Evolutionary conservation across 2,888 invertebrate species (phyloP).

Genomic region (Epinotia brunnichana): DNA sequence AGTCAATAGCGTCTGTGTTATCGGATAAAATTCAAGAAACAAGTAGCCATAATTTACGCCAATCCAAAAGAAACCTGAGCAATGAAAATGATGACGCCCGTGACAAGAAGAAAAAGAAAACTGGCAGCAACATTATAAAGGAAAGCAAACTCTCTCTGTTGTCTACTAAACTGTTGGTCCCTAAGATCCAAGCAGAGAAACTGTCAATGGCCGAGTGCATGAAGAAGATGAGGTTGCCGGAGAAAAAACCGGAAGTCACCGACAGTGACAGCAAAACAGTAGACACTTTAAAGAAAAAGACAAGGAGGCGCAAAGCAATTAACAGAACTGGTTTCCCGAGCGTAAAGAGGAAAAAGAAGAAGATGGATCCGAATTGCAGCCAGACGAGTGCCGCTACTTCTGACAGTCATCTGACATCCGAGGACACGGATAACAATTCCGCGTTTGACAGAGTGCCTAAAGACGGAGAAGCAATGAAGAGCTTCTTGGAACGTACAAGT

Average conservation of each 20-base stretch:
- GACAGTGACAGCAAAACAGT: constrained; percentile 62
- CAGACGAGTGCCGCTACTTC: constrained; percentile 56
- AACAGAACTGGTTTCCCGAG: constrained; percentile 95
- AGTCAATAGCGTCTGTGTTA: constrained; percentile 78
- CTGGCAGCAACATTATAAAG: constrained; percentile 69
- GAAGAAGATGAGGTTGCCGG: constrained; percentile 60
- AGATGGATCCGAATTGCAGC: constrained; percentile 65
- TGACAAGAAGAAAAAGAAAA: constrained; percentile 78
- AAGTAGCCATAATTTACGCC: constrained; percentile 76
- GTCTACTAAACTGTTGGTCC: constrained; percentile 69
- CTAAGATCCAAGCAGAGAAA: constrained; percentile 76
- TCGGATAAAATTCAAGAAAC: constrained; percentile 80
- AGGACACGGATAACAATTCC: constrained; percentile 74
- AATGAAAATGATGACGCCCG: constrained; percentile 70
- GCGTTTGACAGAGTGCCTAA: constrained; percentile 88
- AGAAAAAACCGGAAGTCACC: constrained; percentile 63
- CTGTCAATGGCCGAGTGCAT: constrained; percentile 60
- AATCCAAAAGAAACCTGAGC: constrained; percentile 73
- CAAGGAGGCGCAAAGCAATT: constrained; percentile 89
- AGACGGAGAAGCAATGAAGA: constrained; percentile 86
- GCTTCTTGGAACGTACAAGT: constrained; percentile 85
- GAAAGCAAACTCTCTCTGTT: constrained; percentile 76
- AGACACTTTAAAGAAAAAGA: constrained; percentile 72
- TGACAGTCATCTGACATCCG: constrained; percentile 71
- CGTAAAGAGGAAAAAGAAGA: constrained; percentile 92